Percentiles rank a stretch among this genome's conserved stretches.
Evolutionary conservation across 2,113 vertebrate genomes (phyloP).

Genomic region (Podarcis raffonei): DNA sequence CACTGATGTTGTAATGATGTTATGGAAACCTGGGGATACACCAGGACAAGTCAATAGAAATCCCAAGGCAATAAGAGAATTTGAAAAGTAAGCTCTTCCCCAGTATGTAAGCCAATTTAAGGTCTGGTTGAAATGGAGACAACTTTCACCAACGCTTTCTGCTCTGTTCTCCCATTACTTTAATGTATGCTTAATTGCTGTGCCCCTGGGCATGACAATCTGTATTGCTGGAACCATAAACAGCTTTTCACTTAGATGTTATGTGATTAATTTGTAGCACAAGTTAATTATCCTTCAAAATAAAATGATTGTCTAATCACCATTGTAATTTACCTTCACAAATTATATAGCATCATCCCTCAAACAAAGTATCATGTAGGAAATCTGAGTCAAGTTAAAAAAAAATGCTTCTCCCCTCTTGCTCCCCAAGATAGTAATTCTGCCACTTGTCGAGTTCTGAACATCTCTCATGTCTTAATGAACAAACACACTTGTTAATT

Average conservation of each 20-base stretch:
- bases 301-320: slow-evolving; percentile 52
- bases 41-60: background rate
- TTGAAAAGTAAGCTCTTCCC: background rate
- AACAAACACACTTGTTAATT: slow-evolving; percentile 10
- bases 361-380: slow-evolving; percentile 7
- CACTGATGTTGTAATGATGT: background rate
- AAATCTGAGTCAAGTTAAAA: background rate
- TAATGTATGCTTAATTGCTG: slow-evolving; percentile 30
- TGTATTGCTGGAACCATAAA: slow-evolving; percentile 22
- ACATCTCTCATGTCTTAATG: accelerated
- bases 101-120: background rate
- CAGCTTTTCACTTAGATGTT: slow-evolving; percentile 21
- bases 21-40: background rate
- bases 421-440: background rate
- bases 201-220: slow-evolving; percentile 18
- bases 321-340: slow-evolving; percentile 44
- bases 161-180: background rate
- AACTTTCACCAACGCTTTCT: background rate
- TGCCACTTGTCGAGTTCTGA: background rate
- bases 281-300: slow-evolving; percentile 57
- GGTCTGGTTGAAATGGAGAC: background rate
- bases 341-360: slow-evolving; percentile 2
- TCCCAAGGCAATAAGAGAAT: background rate
- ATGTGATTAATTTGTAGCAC: slow-evolving; percentile 46
- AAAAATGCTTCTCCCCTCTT: background rate